Evolutionary conservation across 2,888 invertebrate genomes (phyloP).

Genomic region (Macrostomum cliftonense): DNA sequence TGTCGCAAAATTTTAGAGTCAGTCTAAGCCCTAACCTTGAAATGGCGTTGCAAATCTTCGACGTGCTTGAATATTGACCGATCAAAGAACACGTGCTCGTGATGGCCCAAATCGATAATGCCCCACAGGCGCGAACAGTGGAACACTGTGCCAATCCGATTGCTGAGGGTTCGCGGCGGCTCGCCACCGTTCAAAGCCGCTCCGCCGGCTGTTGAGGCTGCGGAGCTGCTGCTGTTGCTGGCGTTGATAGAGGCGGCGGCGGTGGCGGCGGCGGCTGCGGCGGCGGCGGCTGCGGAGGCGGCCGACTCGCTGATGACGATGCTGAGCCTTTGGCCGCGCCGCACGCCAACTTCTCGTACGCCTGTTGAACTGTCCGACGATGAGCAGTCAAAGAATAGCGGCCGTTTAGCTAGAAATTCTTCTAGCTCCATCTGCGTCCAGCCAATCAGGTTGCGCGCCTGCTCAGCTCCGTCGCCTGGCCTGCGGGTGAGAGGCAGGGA

Average conservation of each 20-base stretch:
- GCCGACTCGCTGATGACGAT: too few species aligned
- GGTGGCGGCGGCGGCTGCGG: not conserved
- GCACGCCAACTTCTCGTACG: too few species aligned
- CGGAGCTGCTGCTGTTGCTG: constrained; percentile 6
- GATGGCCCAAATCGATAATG: constrained; percentile 36
- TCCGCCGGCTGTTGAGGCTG: not conserved
- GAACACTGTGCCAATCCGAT: constrained; percentile 31
- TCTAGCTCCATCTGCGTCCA: constrained; percentile 29
- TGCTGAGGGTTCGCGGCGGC: constrained; percentile 19
- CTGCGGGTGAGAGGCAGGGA: too few species aligned
- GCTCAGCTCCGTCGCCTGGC: constrained; percentile 15
- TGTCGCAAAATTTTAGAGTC: too few species aligned
- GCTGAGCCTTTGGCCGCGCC: too few species aligned
- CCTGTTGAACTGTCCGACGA: too few species aligned
- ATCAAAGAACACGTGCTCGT: constrained; percentile 39
- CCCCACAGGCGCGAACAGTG: constrained; percentile 39
- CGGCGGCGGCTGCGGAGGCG: too few species aligned
- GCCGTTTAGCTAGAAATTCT: constrained; percentile 28
- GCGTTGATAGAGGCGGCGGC: not conserved
- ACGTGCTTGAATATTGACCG: constrained; percentile 31
- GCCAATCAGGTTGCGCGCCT: constrained; percentile 29
- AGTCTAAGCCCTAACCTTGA: constrained; percentile 23
- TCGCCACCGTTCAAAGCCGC: not conserved
- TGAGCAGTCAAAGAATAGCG: constrained; percentile 26
- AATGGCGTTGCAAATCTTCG: constrained; percentile 33